phyloP scores from a whole-genome alignment of 2,888 invertebrate species.

The Monopis laevigella region DNA sequence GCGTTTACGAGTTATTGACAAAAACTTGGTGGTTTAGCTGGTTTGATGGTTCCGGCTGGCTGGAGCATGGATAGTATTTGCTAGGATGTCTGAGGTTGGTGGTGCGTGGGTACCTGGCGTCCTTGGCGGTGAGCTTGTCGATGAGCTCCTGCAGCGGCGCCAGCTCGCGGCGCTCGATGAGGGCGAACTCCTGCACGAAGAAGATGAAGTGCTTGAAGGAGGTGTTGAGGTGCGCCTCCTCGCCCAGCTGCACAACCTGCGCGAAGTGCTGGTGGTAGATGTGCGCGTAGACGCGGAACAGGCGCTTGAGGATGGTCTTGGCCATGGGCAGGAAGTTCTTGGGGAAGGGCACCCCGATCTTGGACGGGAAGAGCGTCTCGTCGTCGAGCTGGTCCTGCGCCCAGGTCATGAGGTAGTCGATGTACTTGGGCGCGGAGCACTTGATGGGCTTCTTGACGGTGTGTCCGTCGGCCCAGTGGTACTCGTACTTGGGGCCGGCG shows the following conservation, averaged over 20 bases:
- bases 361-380: conserved; percentile 97
- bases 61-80: too few relatives aligned
- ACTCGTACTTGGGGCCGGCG: conserved; percentile 98
- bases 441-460: conserved; percentile 98
- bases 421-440: conserved; percentile 98
- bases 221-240: conserved; percentile 99
- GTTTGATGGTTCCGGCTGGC: too few relatives aligned
- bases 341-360: conserved; percentile 96
- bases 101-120: conserved; percentile 75
- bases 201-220: conserved; percentile 99
- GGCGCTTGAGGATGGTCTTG: conserved; percentile 96
- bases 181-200: conserved; percentile 95
- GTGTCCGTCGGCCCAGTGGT: conserved; percentile 99
- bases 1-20: too few relatives aligned
- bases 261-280: conserved; percentile 99
- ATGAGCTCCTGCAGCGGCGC: conserved; percentile 98
- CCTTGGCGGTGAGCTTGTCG: conserved; percentile 92
- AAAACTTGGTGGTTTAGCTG: too few relatives aligned
- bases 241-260: conserved; percentile 96
- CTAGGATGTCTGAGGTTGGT: not conserved
- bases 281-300: conserved; percentile 99
- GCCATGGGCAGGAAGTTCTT: conserved; percentile 97
- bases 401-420: conserved; percentile 99
- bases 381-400: conserved; percentile 99
- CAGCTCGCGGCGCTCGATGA: conserved; percentile 96